Evolutionary conservation across 1,140 invertebrate species (phyloP).

Genomic region (Trichonephila inaurata): DNA sequence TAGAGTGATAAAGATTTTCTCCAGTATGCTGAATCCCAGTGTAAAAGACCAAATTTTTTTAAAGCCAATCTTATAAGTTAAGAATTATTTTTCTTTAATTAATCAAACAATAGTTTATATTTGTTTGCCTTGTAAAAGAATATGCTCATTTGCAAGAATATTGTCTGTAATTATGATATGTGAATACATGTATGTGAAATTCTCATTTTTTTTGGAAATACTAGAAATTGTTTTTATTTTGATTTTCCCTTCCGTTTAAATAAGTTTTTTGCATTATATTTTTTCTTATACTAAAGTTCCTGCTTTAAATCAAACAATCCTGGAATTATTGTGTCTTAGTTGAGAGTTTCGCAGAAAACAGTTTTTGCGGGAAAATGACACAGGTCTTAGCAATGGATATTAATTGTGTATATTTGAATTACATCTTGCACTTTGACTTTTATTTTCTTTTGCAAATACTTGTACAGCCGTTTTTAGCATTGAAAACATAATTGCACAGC

Average conservation of each 20-base stretch:
- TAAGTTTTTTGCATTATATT: background rate
- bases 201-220: background rate
- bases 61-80: background rate
- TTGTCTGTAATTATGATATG: background rate
- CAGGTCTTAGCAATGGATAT: conserved; percentile 49
- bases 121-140: background rate
- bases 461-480: conserved; percentile 57
- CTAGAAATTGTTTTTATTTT: background rate
- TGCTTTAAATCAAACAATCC: conserved; percentile 9
- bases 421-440: background rate
- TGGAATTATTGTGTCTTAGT: background rate
- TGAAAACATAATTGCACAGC: conserved; percentile 10
- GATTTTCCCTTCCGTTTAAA: background rate
- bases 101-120: background rate
- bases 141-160: background rate
- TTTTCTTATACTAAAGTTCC: background rate
- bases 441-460: conserved; percentile 40
- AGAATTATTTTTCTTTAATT: background rate
- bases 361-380: background rate
- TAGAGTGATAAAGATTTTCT: conserved; percentile 4
- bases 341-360: background rate
- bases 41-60: background rate
- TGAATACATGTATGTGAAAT: background rate
- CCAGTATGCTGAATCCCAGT: background rate
- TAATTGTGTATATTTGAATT: conserved; percentile 44